Evolutionary conservation across 2,113 vertebrate species (phyloP).

Genomic region (Sterna hirundo): DNA sequence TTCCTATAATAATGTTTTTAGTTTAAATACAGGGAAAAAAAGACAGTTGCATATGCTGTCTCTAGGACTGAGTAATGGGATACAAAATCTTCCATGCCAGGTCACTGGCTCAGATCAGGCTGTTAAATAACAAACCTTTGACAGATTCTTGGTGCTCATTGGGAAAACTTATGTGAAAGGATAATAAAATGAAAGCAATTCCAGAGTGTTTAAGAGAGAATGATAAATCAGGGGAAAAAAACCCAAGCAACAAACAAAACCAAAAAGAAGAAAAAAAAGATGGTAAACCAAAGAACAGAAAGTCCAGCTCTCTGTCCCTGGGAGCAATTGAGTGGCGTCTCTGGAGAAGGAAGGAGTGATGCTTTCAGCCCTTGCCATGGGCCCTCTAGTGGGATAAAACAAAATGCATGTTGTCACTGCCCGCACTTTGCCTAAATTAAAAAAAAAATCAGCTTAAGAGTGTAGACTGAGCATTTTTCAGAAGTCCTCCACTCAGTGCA

Average conservation of each 20-base stretch:
- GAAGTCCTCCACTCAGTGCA: neutral
- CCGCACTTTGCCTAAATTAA: neutral
- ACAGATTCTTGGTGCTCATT: neutral
- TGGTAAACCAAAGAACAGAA: neutral
- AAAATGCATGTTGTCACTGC: neutral
- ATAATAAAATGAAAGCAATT: neutral
- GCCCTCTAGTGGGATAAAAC: conserved; percentile 45
- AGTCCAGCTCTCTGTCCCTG: neutral
- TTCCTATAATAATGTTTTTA: conserved; percentile 63
- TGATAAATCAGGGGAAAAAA: neutral
- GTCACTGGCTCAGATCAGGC: neutral
- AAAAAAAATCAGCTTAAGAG: neutral
- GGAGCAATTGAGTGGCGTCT: neutral
- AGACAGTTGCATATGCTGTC: neutral
- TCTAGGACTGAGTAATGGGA: neutral
- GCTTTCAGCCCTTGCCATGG: neutral
- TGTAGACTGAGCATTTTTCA: neutral
- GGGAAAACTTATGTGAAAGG: neutral
- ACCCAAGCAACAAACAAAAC: neutral
- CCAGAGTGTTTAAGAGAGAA: neutral
- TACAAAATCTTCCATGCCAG: neutral
- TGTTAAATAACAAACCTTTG: neutral
- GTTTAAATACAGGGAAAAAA: conserved; percentile 8
- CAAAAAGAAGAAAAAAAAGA: neutral
- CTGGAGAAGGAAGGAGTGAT: neutral